phyloP scores from a whole-genome alignment of 2,888 invertebrate genomes.

The Pristionchus arcanus region DNA sequence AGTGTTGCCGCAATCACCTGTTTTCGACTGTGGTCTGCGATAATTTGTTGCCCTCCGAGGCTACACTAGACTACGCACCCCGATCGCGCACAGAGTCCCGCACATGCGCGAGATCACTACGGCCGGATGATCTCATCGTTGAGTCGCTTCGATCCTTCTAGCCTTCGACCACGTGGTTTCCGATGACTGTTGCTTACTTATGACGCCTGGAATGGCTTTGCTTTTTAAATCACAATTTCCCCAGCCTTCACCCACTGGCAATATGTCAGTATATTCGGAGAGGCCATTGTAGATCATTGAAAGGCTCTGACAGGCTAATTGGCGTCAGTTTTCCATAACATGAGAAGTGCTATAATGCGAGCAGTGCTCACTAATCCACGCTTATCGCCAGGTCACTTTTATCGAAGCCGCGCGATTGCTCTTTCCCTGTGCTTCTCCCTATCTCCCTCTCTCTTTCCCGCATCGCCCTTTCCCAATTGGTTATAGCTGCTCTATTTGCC shows the following conservation, averaged over 20 bases:
- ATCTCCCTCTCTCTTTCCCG: background rate
- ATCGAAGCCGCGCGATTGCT: background rate
- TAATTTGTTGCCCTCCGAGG: background rate
- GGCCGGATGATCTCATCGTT: no score
- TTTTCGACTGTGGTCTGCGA: background rate
- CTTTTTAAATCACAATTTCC: no score
- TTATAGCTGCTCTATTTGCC: background rate
- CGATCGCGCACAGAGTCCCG: background rate
- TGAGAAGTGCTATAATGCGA: background rate
- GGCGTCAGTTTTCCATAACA: no score
- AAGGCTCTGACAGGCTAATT: no score
- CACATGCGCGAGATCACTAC: background rate
- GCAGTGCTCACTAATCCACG: background rate
- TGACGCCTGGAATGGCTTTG: no score
- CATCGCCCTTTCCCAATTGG: background rate
- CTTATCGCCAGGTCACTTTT: constrained; percentile 29
- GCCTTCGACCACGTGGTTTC: no score
- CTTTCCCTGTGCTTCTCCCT: background rate
- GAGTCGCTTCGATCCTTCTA: no score
- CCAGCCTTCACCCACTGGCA: no score
- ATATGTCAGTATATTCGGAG: no score
- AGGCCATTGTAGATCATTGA: no score
- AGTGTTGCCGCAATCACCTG: background rate
- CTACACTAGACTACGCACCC: constrained; percentile 33
- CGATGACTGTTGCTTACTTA: no score